Evolutionary conservation across 2,113 vertebrate species (phyloP).

Genomic region (Benitochromis conjunctus): DNA sequence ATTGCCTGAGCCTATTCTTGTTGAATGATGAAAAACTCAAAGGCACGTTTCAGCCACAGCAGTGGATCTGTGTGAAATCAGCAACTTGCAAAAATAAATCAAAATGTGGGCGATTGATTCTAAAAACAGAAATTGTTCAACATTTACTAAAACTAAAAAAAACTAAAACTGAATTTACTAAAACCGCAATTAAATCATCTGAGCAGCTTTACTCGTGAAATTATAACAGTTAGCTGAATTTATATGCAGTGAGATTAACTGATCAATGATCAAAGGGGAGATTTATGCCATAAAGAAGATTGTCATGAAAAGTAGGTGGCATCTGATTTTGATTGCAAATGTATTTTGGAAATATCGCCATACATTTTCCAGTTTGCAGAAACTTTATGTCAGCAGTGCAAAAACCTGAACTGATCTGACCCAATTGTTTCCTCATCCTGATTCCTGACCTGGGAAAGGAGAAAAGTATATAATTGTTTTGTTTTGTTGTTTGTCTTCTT

Average conservation of each 20-base stretch:
- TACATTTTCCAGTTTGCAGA: not conserved
- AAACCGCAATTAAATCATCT: not conserved
- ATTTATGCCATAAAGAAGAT: not conserved
- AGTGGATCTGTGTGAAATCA: not conserved
- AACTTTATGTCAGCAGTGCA: not conserved
- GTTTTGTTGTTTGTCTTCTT: not conserved
- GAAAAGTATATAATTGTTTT: not conserved
- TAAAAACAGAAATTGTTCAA: not conserved
- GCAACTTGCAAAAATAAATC: not conserved
- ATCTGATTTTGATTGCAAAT: not conserved
- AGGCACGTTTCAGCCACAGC: not conserved
- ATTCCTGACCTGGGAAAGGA: not conserved
- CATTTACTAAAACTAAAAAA: not conserved
- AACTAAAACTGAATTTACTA: not conserved
- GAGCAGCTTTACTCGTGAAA: not conserved
- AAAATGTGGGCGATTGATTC: not conserved
- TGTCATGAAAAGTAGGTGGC: too few relatives aligned
- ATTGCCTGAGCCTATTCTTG: not conserved
- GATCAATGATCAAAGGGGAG: not conserved
- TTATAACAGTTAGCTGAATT: not conserved
- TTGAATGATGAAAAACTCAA: not conserved
- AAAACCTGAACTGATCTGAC: not conserved
- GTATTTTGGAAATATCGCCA: not conserved
- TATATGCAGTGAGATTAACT: not conserved
- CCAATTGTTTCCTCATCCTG: not conserved